These are phyloP conservation scores for Drosophila orosa DNA, from an alignment of 1,140 invertebrate species.

Conservation along the genomic window DNA sequence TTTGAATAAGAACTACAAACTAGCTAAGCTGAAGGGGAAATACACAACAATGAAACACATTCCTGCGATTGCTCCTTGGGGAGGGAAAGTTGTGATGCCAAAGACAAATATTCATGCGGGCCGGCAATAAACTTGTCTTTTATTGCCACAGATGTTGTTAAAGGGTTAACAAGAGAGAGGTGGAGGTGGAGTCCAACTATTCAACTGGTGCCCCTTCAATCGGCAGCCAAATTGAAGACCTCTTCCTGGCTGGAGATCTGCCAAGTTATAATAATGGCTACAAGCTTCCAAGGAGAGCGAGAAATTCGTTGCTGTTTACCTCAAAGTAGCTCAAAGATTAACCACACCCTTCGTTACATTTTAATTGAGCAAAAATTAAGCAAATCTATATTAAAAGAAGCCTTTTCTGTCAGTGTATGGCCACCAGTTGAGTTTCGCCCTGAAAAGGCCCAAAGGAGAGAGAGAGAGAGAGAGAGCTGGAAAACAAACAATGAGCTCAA, in stretches of 20 bases:
- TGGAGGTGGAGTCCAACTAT: neutral
- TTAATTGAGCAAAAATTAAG: neutral
- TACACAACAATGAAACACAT: slow-evolving; percentile 52
- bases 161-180: slow-evolving; percentile 24
- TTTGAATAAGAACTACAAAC: slow-evolving; percentile 33
- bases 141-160: slow-evolving; percentile 40
- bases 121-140: slow-evolving; percentile 38
- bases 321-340: neutral
- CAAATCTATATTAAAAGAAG: too few species aligned
- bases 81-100: slow-evolving; percentile 25
- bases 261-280: neutral
- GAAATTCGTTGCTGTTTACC: neutral
- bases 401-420: neutral
- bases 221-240: neutral
- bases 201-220: slow-evolving; percentile 13
- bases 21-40: slow-evolving; percentile 27
- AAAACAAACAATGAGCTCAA: slow-evolving; percentile 54
- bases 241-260: neutral
- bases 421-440: slow-evolving; percentile 32
- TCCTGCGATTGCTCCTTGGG: slow-evolving; percentile 38
- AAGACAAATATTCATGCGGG: slow-evolving; percentile 46
- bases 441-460: neutral
- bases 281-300: neutral
- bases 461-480: slow-evolving; percentile 7
- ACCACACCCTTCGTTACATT: neutral